A percentile compares a stretch with the other conserved stretches of the same genome.
These are phyloP conservation scores for Drosophila pallidifrons DNA, from an alignment of 1,140 invertebrate genomes.

Conservation along the genomic window DNA sequence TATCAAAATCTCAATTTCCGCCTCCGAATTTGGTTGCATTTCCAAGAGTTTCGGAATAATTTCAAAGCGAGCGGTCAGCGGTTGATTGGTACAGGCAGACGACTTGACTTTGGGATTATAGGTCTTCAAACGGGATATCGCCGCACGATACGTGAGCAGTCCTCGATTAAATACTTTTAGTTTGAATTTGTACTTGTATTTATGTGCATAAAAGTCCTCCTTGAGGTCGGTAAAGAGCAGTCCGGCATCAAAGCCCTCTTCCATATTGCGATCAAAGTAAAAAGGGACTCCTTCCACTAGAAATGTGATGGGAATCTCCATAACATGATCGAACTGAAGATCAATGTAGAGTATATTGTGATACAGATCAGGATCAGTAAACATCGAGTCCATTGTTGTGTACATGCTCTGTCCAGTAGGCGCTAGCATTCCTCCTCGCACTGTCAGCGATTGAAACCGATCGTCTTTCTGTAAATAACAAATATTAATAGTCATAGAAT, in stretches of 20 bases:
- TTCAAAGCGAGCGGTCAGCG: conserved; percentile 57
- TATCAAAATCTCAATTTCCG: conserved; percentile 46
- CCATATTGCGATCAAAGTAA: conserved; percentile 66
- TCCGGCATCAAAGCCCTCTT: conserved; percentile 60
- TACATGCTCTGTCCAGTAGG: conserved; percentile 72
- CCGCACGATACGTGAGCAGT: conserved; percentile 54
- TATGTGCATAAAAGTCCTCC: conserved; percentile 46
- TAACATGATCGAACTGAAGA: conserved; percentile 58
- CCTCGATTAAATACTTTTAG: conserved; percentile 62
- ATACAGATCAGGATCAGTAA: conserved; percentile 72
- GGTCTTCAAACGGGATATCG: conserved; percentile 53
- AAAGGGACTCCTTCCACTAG: conserved; percentile 74
- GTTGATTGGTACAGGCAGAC: conserved; percentile 35
- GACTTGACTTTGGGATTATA: conserved; percentile 7
- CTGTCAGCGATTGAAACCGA: conserved; percentile 52
- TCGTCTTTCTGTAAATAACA: conserved; percentile 45
- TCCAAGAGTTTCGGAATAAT: conserved; percentile 61
- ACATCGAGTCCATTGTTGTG: conserved; percentile 59
- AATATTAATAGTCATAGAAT: neutral
- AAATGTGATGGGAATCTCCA: conserved; percentile 66
- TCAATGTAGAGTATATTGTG: conserved; percentile 64
- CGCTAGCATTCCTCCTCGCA: conserved; percentile 50
- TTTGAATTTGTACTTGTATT: conserved; percentile 41
- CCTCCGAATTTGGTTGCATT: conserved; percentile 26
- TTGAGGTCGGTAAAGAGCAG: conserved; percentile 58